Conservation (phyloP, 2,797 vertebrate species). For the Propithecus deckenii region DNA sequence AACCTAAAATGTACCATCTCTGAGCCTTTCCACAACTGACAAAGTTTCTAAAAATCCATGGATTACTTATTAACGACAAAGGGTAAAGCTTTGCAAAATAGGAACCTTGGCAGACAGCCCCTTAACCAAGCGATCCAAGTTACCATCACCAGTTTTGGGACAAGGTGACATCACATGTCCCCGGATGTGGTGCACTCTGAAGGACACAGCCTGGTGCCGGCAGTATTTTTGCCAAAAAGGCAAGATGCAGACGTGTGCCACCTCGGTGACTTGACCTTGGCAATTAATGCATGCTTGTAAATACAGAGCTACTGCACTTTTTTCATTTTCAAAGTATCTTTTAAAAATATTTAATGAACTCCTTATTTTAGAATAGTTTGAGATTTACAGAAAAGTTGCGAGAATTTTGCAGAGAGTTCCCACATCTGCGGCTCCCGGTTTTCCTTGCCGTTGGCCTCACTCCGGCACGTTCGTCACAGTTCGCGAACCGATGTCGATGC, state of each 20-base stretch:
- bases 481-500: fast-evolving
- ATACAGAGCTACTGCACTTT: background rate
- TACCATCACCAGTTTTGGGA: too few species aligned
- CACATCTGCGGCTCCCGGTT: fast-evolving
- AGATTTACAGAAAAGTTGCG: background rate
- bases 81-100: background rate
- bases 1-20: background rate
- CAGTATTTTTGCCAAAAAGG: background rate
- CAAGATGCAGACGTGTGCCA: background rate
- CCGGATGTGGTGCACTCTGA: too few species aligned
- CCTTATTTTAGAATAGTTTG: background rate
- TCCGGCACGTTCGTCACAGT: background rate
- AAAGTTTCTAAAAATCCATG: background rate
- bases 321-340: background rate
- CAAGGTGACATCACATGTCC: background rate
- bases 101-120: background rate
- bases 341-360: background rate
- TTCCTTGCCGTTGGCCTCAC: background rate
- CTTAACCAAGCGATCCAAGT: background rate
- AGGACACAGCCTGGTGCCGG: fast-evolving
- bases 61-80: background rate
- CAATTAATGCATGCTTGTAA: fast-evolving
- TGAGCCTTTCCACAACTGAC: background rate
- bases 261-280: background rate
- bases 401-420: background rate